Conservation (phyloP, 1,140 invertebrate species). For the Pseudoatta argentina region DNA sequence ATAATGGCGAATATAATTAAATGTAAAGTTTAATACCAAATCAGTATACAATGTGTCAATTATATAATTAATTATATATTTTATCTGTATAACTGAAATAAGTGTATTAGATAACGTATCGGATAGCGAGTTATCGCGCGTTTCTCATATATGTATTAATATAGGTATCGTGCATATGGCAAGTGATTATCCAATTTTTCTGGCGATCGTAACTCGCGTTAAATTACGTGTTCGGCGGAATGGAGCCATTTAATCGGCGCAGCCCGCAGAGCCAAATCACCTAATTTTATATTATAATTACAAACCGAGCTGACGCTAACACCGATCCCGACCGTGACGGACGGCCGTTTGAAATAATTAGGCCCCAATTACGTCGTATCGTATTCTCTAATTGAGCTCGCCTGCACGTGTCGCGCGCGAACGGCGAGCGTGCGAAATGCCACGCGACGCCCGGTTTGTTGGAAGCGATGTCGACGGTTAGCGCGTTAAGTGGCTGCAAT, state of each 20-base stretch:
- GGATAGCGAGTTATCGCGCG: background rate
- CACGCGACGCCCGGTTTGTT: conserved; percentile 57
- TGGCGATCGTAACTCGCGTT: background rate
- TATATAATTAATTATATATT: background rate
- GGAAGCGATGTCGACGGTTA: conserved; percentile 71
- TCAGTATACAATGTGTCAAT: background rate
- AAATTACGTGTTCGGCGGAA: conserved; percentile 17
- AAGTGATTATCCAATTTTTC: conserved; percentile 27
- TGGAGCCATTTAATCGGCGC: conserved; percentile 34
- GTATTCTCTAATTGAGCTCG: conserved; percentile 40
- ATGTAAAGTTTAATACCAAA: background rate
- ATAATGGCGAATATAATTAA: background rate
- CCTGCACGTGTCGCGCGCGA: conserved; percentile 62
- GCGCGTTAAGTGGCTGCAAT: conserved; percentile 83
- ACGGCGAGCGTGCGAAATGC: conserved; percentile 65
- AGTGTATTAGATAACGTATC: background rate
- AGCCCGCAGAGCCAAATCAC: conserved; percentile 8
- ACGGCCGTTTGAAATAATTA: conserved; percentile 54
- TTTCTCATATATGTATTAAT: background rate
- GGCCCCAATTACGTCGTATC: conserved; percentile 42
- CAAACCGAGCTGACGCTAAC: conserved; percentile 59
- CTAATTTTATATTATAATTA: conserved; percentile 64
- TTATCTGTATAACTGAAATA: background rate
- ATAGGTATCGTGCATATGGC: background rate
- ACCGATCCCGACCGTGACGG: conserved; percentile 11